Conservation (phyloP, 2,113 vertebrate genomes). For the Monopterus albus region DNA sequence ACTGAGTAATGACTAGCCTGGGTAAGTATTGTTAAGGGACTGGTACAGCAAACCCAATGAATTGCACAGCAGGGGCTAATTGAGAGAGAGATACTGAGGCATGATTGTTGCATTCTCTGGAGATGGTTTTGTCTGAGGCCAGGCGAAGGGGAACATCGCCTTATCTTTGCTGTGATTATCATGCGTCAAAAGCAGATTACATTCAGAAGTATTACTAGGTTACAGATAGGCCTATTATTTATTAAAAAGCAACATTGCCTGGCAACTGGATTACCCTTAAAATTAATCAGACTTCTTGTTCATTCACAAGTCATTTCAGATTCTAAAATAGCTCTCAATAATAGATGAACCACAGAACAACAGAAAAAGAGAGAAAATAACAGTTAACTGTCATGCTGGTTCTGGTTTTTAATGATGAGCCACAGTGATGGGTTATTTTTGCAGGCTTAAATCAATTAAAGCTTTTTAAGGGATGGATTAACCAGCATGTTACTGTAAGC, state of each 20-base stretch:
- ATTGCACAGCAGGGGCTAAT: slow-evolving; percentile 81
- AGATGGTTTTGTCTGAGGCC: slow-evolving; percentile 74
- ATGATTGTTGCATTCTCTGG: slow-evolving; percentile 74
- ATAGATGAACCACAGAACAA: slow-evolving; percentile 60
- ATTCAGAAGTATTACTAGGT: slow-evolving; percentile 55
- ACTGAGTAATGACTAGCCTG: slow-evolving; percentile 70
- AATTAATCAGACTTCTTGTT: slow-evolving; percentile 67
- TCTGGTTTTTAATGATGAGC: slow-evolving; percentile 47
- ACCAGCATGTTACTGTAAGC: slow-evolving; percentile 71
- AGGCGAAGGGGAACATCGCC: slow-evolving; percentile 47
- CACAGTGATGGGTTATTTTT: slow-evolving; percentile 63
- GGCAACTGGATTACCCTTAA: slow-evolving; percentile 53
- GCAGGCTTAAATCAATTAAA: slow-evolving; percentile 70
- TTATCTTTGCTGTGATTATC: slow-evolving; percentile 68
- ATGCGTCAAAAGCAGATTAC: slow-evolving; percentile 63
- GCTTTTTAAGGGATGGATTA: slow-evolving; percentile 71
- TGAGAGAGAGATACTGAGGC: slow-evolving; percentile 71
- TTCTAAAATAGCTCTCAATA: slow-evolving; percentile 66
- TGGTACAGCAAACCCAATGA: slow-evolving; percentile 78
- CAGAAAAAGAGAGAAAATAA: slow-evolving; percentile 49
- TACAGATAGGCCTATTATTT: slow-evolving; percentile 65
- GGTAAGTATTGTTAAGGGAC: slow-evolving; percentile 74
- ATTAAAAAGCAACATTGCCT: slow-evolving; percentile 63
- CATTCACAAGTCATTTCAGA: slow-evolving; percentile 57
- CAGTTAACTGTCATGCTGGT: slow-evolving; percentile 30